Conservation (phyloP, 2,888 invertebrate genomes). For the Volucella inanis region DNA sequence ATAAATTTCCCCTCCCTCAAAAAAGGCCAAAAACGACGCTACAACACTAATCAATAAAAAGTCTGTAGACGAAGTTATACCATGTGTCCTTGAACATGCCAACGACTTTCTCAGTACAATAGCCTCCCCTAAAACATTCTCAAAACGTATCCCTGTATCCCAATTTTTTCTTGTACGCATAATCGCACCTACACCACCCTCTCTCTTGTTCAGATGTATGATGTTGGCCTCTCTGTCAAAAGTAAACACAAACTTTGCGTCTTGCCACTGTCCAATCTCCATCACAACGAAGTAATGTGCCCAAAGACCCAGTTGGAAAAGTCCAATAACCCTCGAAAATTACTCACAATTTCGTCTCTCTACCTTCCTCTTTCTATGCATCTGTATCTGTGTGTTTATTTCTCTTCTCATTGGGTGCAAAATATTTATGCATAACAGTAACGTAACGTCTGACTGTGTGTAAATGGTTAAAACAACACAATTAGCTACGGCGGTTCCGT, state of each 20-base stretch:
- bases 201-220: not conserved
- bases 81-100: constrained; percentile 56
- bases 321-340: constrained; percentile 54
- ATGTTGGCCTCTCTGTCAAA: not conserved
- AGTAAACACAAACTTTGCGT: constrained; percentile 13
- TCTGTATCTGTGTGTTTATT: too few species aligned
- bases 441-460: constrained; percentile 33
- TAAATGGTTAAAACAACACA: constrained; percentile 60
- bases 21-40: not conserved
- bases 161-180: constrained; percentile 52
- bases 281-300: constrained; percentile 16
- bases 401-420: constrained; percentile 9
- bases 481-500: constrained; percentile 43
- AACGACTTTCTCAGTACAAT: constrained; percentile 35
- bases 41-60: constrained; percentile 33
- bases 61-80: constrained; percentile 12
- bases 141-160: not conserved
- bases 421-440: constrained; percentile 48
- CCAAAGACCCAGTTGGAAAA: constrained; percentile 49
- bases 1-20: not conserved
- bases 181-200: constrained; percentile 38
- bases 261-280: not conserved
- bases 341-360: not conserved
- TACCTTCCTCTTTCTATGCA: too few species aligned
- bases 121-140: constrained; percentile 19